phyloP scores from a whole-genome alignment of 2,888 invertebrate species.

The Silvanus unidentatus region DNA sequence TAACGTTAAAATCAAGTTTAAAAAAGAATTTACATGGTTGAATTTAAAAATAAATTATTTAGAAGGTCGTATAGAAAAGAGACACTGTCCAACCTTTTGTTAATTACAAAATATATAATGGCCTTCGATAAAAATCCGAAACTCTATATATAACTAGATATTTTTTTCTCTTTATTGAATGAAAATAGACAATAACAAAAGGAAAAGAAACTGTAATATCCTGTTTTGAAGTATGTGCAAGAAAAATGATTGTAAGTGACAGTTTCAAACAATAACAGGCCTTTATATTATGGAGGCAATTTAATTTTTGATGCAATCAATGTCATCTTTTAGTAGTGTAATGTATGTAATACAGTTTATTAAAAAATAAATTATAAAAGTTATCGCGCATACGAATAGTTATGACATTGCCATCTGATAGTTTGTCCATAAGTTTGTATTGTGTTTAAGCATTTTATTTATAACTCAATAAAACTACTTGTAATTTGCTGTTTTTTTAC shows the following conservation, averaged over 20 bases:
- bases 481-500: too few species aligned
- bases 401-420: too few species aligned
- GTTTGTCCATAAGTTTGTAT: too few species aligned
- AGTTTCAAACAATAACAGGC: constrained; percentile 1
- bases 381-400: too few species aligned
- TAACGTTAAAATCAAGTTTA: constrained; percentile 5
- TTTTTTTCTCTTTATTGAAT: not conserved
- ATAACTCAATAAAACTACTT: too few species aligned
- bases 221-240: too few species aligned
- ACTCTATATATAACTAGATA: not conserved
- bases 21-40: constrained; percentile 5
- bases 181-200: not conserved
- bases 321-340: too few species aligned
- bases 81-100: constrained; percentile 9
- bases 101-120: constrained; percentile 11
- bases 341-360: too few species aligned
- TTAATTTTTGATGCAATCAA: too few species aligned
- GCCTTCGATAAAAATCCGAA: constrained; percentile 12
- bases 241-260: not conserved
- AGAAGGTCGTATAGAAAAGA: constrained; percentile 11
- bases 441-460: too few species aligned
- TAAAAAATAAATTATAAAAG: too few species aligned
- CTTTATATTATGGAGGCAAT: constrained; percentile 5
- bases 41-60: constrained; percentile 10
- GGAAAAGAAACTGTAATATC: too few species aligned